A percentile compares a stretch with the other conserved stretches of the same genome.
Evolutionary conservation across 1,140 invertebrate genomes (phyloP).

Genomic region (Arctopsyche grandis): DNA sequence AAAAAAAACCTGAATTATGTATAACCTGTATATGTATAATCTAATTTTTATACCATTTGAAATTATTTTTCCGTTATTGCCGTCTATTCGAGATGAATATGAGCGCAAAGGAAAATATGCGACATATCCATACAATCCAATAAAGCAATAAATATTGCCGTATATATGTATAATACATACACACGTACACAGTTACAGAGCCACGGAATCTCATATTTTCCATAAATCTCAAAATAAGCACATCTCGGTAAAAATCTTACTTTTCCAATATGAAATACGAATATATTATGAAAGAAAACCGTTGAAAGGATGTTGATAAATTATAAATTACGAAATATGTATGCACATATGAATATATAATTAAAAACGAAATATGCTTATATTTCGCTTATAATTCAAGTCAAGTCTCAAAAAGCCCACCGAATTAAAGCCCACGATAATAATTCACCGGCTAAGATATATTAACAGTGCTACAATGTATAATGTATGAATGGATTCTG

Average conservation of each 20-base stretch:
- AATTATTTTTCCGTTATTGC: neutral
- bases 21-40: neutral
- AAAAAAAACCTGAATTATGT: no score
- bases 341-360: no score
- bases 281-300: neutral
- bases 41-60: neutral
- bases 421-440: no score
- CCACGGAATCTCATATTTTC: no score
- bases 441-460: neutral
- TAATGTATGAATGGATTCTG: conserved; percentile 6
- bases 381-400: no score
- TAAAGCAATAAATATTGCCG: conserved; percentile 32
- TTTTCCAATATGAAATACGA: neutral
- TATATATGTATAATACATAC: neutral
- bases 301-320: neutral
- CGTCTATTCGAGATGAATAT: conserved; percentile 10
- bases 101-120: neutral
- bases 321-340: no score
- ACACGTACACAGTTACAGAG: neutral
- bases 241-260: no score
- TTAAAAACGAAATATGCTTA: no score
- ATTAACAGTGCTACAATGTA: neutral
- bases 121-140: neutral
- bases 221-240: no score
- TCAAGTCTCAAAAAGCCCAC: no score